Percentiles rank a stretch among this genome's conserved stretches.
phyloP scores from a whole-genome alignment of 2,888 invertebrate species.

The Caradrina clavipalpis region DNA sequence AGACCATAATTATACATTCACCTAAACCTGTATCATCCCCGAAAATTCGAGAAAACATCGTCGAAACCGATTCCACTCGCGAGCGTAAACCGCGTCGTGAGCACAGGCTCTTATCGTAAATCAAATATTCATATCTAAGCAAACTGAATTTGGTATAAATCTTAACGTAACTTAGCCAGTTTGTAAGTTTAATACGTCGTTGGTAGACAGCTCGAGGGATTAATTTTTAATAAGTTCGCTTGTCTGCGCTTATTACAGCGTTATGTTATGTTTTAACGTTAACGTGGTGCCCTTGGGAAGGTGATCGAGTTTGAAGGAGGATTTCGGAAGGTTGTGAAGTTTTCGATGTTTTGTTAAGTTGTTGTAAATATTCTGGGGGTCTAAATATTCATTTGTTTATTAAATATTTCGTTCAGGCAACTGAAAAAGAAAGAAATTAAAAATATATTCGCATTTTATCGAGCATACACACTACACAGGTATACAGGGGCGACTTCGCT shows the following conservation, averaged over 20 bases:
- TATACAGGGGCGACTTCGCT: no score
- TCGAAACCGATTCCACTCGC: neutral
- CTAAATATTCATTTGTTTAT: no score
- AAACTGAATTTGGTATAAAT: slow-evolving; percentile 68
- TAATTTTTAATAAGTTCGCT: slow-evolving; percentile 68
- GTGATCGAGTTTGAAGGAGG: slow-evolving; percentile 11
- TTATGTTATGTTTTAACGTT: slow-evolving; percentile 35
- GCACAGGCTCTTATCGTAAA: slow-evolving; percentile 63
- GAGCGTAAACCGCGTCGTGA: slow-evolving; percentile 45
- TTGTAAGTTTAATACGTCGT: slow-evolving; percentile 63
- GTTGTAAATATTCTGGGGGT: no score
- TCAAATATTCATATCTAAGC: slow-evolving; percentile 72
- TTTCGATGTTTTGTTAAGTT: neutral
- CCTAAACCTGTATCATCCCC: neutral
- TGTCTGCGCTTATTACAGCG: slow-evolving; percentile 49
- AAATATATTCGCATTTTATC: no score
- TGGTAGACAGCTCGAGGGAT: slow-evolving; percentile 68
- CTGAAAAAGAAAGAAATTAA: no score
- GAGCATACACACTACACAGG: no score
- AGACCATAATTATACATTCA: neutral
- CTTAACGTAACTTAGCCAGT: slow-evolving; percentile 62
- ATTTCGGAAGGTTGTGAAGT: neutral
- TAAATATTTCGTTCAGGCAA: no score
- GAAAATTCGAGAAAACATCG: slow-evolving; percentile 11
- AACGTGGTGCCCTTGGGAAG: slow-evolving; percentile 15